Evolutionary conservation across 2,888 invertebrate species (phyloP), one percentile per base, ranked within the genome.

Genomic region (Cataglyphis albicans): DNA sequence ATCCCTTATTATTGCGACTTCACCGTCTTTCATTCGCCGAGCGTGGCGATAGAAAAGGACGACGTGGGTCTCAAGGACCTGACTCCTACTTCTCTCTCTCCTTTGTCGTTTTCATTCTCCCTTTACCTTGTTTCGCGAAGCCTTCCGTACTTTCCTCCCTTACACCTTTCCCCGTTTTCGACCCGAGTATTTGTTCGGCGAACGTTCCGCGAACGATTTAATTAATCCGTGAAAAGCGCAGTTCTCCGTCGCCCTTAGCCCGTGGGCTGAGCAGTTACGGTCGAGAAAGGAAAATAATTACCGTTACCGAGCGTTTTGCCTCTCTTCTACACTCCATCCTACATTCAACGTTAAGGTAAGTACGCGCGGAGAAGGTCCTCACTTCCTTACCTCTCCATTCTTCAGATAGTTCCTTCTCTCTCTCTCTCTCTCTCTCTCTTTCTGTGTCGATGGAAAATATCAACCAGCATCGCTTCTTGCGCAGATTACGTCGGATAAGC

Each of bases 191-290:
- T 92, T 92, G 91, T 90, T 91, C 92, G 90, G 81, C 76, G 87
- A 87, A 87, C 85, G 85, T 90, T 84, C 76, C 82, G 87, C 86
- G 87, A 91, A 91, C 91, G 91, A 91, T 92, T 92, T 91, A 92
- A 92, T 92, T 92, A 92, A 92, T 92, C 91, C 92, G 89, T 88
- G 91, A 92, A 90, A 90, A 92, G 91, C 90, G 84, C 88, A 87
- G 91, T 89, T 86, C 88, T 89, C 87, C 85, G 83, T 68, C 83
- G 84, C 83, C 86, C 89, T 87, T 89, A 84, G 83, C 87, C 78
- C 80, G 88, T 59, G 86, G 84, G 75, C 82, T 73, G 84, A 86
- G 86, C 86, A 87, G 89, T 89, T 89, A 88, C 85, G 86, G 84
- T 61, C 84, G 82, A 86, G 90, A 90, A 90, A 90, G 87, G 91